A percentile compares a stretch with the other conserved stretches of the same genome.
Evolutionary conservation across 2,797 vertebrate genomes (phyloP).

Genomic region (Thamnophis elegans): DNA sequence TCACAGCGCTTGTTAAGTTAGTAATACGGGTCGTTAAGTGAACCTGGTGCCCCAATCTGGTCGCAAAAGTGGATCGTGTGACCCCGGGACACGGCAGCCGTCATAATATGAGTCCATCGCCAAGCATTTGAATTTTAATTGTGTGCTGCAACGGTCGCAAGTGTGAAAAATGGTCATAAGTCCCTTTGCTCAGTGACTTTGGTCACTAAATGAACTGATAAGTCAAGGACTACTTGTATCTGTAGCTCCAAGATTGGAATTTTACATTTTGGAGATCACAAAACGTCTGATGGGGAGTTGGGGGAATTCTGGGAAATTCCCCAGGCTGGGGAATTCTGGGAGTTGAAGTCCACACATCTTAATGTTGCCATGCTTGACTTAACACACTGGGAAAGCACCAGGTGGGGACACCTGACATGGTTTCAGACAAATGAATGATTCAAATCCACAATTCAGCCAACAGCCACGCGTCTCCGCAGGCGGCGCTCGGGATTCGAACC

Average conservation of each 20-base stretch:
- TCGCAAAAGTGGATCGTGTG: background rate
- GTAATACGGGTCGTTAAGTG: background rate
- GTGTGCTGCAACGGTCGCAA: too few species aligned
- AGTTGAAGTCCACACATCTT: background rate
- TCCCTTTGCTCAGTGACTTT: background rate
- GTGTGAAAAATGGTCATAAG: background rate
- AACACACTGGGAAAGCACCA: background rate
- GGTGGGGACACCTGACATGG: background rate
- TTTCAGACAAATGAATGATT: background rate
- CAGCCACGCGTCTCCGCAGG: background rate
- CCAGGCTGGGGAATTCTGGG: background rate
- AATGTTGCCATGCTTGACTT: background rate
- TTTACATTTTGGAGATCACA: background rate
- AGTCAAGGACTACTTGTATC: background rate
- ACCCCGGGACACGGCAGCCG: too few species aligned
- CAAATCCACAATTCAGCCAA: background rate
- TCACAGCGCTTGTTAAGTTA: too few species aligned
- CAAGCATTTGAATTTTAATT: background rate
- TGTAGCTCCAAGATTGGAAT: background rate
- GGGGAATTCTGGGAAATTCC: too few species aligned
- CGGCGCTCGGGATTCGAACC: background rate
- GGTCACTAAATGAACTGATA: background rate
- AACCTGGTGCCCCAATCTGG: background rate
- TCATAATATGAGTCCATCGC: background rate
- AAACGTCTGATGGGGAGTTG: too few species aligned